phyloP scores from a whole-genome alignment of 2,113 vertebrate genomes.

The Sander lucioperca region DNA sequence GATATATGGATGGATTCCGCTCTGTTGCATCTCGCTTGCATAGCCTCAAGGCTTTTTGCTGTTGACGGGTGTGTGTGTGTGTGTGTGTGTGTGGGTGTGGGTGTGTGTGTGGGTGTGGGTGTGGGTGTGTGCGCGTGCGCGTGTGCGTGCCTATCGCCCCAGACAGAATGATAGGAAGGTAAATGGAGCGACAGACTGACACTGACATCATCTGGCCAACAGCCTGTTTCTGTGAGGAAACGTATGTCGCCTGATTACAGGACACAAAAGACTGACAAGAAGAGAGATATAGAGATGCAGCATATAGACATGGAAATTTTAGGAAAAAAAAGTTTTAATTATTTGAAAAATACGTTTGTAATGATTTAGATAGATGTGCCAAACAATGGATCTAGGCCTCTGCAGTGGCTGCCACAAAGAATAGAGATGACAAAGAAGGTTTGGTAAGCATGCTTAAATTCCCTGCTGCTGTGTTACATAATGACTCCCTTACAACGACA shows the following conservation, averaged over 20 bases:
- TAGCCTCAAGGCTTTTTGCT: slow-evolving; percentile 54
- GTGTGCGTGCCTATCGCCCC: slow-evolving; percentile 5
- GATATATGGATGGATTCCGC: slow-evolving; percentile 64
- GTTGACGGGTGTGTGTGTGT: slow-evolving; percentile 28
- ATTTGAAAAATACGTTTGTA: slow-evolving; percentile 24
- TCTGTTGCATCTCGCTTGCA: slow-evolving; percentile 53
- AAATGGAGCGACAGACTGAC: slow-evolving; percentile 52
- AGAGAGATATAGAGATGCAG: neutral
- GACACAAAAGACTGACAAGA: slow-evolving; percentile 52
- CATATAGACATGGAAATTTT: neutral
- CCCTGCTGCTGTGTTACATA: neutral
- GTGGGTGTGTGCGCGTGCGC: slow-evolving; percentile 14
- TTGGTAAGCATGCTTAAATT: neutral
- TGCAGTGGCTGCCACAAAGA: neutral
- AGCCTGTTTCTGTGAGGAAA: slow-evolving; percentile 47
- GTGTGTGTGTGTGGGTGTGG: slow-evolving; percentile 13
- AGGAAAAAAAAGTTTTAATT: slow-evolving; percentile 9
- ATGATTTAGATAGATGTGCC: slow-evolving; percentile 6
- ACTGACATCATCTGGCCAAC: slow-evolving; percentile 69
- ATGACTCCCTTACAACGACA: neutral
- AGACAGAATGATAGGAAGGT: slow-evolving; percentile 33
- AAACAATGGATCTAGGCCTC: neutral
- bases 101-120: slow-evolving; percentile 11
- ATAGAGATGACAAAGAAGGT: neutral
- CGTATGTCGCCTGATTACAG: slow-evolving; percentile 59